These are phyloP conservation scores for Aplodontia rufa DNA, from an alignment of 2,113 vertebrate species.

Conservation along the genomic window DNA sequence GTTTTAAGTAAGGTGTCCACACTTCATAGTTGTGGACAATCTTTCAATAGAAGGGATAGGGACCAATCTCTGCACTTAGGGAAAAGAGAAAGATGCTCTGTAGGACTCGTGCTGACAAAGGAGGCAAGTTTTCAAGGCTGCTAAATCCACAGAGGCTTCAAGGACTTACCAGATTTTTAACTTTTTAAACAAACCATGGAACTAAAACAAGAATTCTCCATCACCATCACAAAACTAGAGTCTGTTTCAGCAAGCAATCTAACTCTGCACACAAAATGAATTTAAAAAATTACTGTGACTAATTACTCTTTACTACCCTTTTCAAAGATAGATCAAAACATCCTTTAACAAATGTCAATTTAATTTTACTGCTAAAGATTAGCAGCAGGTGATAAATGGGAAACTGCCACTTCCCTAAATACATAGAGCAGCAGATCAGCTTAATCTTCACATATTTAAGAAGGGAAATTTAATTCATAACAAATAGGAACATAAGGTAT, in stretches of 20 bases:
- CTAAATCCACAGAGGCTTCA: background rate
- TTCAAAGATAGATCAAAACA: slow-evolving; percentile 75
- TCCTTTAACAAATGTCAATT: slow-evolving; percentile 73
- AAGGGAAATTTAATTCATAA: slow-evolving; percentile 68
- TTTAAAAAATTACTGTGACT: slow-evolving; percentile 50
- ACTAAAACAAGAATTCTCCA: slow-evolving; percentile 45
- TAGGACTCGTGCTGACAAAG: background rate
- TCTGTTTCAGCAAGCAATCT: slow-evolving; percentile 57
- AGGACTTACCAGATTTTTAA: background rate
- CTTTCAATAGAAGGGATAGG: background rate
- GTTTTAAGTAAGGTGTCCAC: background rate
- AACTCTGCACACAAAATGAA: slow-evolving; percentile 66
- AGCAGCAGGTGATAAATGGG: slow-evolving; percentile 65
- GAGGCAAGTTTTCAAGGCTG: background rate
- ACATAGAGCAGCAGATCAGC: slow-evolving; percentile 42
- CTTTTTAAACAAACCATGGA: slow-evolving; percentile 40
- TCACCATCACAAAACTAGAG: slow-evolving; percentile 54
- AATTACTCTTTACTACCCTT: slow-evolving; percentile 74
- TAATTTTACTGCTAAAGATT: slow-evolving; percentile 72
- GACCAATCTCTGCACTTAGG: background rate
- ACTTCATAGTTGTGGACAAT: background rate
- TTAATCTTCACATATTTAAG: slow-evolving; percentile 19
- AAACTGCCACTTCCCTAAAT: slow-evolving; percentile 66
- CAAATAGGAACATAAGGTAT: slow-evolving; percentile 63
- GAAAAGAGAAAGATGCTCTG: background rate